These are phyloP conservation scores for Discoglossus pictus DNA, from an alignment of 2,797 vertebrate genomes.

Conservation along the genomic window DNA sequence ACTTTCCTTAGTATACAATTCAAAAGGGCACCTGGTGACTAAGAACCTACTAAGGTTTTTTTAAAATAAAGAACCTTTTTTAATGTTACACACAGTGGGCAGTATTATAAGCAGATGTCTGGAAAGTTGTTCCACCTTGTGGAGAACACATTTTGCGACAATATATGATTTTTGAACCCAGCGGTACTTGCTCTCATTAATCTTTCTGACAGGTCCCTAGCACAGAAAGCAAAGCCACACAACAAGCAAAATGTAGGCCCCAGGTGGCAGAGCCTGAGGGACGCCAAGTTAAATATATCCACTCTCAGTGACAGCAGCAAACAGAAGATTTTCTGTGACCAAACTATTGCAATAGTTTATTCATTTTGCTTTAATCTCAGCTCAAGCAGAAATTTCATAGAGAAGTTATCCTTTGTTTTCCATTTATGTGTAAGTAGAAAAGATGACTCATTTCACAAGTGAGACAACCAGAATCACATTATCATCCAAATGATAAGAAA, in stretches of 20 bases:
- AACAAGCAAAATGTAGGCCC: conserved; percentile 26
- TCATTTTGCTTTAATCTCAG: not conserved
- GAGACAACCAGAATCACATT: too few species aligned
- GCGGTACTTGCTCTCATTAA: conserved; percentile 37
- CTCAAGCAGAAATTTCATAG: too few species aligned
- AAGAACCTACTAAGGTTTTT: conserved; percentile 5
- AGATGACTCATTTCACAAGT: not conserved
- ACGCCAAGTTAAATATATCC: conserved; percentile 20
- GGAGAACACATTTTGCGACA: conserved; percentile 22
- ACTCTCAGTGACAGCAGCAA: conserved; percentile 4
- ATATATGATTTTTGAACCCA: conserved; percentile 16
- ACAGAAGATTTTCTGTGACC: not conserved
- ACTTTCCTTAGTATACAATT: not conserved
- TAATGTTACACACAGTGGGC: conserved; percentile 14
- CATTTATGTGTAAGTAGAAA: not conserved
- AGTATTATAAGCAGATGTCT: conserved; percentile 28
- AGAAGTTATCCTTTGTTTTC: not conserved
- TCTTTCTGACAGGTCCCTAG: conserved; percentile 33
- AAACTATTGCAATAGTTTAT: not conserved
- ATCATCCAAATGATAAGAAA: not conserved
- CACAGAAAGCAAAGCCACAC: conserved; percentile 19
- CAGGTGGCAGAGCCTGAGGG: conserved; percentile 2
- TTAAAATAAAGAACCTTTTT: conserved; percentile 13
- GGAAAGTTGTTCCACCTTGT: conserved; percentile 14
- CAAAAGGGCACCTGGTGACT: conserved; percentile 18